These are phyloP conservation scores for Rhagologus leucostigma DNA, from an alignment of 2,113 vertebrate genomes.

Conservation along the genomic window DNA sequence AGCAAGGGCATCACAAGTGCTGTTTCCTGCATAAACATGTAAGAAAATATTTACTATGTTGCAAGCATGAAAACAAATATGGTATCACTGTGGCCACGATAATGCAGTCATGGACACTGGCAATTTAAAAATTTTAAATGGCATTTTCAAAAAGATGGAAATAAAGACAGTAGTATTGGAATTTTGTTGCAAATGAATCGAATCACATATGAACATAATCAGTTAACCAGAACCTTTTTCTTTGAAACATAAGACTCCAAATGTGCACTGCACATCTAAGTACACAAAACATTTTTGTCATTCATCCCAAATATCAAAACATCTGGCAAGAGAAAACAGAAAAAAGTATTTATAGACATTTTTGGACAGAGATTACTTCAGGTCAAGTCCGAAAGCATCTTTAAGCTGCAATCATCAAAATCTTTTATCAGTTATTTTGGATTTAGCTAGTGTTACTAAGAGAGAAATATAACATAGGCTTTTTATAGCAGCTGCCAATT, in stretches of 20 bases:
- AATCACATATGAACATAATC: not conserved
- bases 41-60: not conserved
- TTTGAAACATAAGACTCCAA: not conserved
- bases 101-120: not conserved
- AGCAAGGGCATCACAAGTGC: not conserved
- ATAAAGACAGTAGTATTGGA: not conserved
- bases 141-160: not conserved
- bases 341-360: slow-evolving; percentile 11
- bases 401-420: slow-evolving; percentile 12
- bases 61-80: not conserved
- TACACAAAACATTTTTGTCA: not conserved
- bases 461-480: not conserved
- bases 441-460: slow-evolving; percentile 9
- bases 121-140: not conserved
- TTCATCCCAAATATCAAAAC: slow-evolving; percentile 21
- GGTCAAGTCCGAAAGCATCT: slow-evolving; percentile 1
- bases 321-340: slow-evolving; percentile 33
- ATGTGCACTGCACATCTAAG: not conserved
- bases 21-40: not conserved
- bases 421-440: slow-evolving; percentile 39
- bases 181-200: not conserved
- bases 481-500: slow-evolving; percentile 49
- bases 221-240: not conserved
- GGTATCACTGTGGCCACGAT: not conserved
- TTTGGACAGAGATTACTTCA: slow-evolving; percentile 37